phyloP scores from a whole-genome alignment of 2,888 invertebrate genomes.

The Ochropacha duplaris region DNA sequence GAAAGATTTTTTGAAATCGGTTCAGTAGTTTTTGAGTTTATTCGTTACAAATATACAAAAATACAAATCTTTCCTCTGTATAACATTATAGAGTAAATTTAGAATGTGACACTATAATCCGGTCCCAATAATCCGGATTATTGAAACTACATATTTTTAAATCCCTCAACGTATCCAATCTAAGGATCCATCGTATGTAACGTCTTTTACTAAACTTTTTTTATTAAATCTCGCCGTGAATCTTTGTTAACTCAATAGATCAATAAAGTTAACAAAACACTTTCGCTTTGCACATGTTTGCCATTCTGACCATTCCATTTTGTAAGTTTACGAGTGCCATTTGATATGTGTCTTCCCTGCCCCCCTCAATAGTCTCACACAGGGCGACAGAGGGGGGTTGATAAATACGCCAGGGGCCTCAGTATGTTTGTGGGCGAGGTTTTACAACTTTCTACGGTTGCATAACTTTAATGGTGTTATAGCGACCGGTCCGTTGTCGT shows the following conservation, averaged over 20 bases:
- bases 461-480: neutral
- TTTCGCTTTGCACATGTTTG: neutral
- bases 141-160: no score
- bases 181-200: no score
- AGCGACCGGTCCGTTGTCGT: neutral
- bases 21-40: no score
- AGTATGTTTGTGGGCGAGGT: neutral
- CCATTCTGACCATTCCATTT: neutral
- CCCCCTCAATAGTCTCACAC: neutral
- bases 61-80: no score
- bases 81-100: no score
- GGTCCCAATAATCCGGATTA: no score
- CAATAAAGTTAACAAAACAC: neutral
- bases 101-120: no score
- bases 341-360: neutral
- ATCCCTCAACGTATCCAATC: no score
- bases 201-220: no score
- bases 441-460: conserved; percentile 1
- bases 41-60: no score
- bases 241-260: neutral
- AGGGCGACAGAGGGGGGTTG: neutral
- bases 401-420: neutral
- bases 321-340: neutral
- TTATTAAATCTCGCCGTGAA: no score
- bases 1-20: no score